phyloP scores from a whole-genome alignment of 2,797 vertebrate species.

The Bryconaethiops microstoma region DNA sequence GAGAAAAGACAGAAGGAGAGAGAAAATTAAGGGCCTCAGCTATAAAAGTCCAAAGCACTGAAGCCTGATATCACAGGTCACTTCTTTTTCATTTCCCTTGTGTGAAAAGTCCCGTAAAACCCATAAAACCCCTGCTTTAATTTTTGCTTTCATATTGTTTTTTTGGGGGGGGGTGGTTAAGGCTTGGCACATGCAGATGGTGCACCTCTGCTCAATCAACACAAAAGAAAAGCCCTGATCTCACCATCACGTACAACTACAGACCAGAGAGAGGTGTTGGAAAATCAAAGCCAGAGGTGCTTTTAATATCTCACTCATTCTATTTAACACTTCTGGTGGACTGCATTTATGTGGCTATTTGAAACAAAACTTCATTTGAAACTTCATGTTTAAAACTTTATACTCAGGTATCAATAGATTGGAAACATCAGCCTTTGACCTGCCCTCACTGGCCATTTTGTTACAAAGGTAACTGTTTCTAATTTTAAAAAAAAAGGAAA shows the following conservation, averaged over 20 bases:
- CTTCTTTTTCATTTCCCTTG: slow-evolving; percentile 37
- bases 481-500: too few relatives aligned
- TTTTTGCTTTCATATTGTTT: slow-evolving; percentile 26
- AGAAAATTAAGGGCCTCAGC: slow-evolving; percentile 7
- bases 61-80: slow-evolving; percentile 44
- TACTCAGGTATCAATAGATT: not conserved
- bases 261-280: slow-evolving; percentile 14
- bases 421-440: not conserved
- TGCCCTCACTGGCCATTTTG: not conserved
- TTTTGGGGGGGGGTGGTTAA: slow-evolving; percentile 30
- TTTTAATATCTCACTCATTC: not conserved
- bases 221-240: slow-evolving; percentile 31
- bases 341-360: slow-evolving; percentile 10
- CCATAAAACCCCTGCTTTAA: slow-evolving; percentile 39
- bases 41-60: slow-evolving; percentile 37
- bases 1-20: not conserved
- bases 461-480: not conserved
- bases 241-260: slow-evolving; percentile 25
- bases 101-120: slow-evolving; percentile 30
- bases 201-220: slow-evolving; percentile 9
- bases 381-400: not conserved
- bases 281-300: not conserved
- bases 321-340: slow-evolving; percentile 7
- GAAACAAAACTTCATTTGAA: not conserved
- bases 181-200: slow-evolving; percentile 37